These are phyloP conservation scores for Halcyon chelicuti DNA, from an alignment of 2,797 vertebrate genomes.

Conservation along the genomic window DNA sequence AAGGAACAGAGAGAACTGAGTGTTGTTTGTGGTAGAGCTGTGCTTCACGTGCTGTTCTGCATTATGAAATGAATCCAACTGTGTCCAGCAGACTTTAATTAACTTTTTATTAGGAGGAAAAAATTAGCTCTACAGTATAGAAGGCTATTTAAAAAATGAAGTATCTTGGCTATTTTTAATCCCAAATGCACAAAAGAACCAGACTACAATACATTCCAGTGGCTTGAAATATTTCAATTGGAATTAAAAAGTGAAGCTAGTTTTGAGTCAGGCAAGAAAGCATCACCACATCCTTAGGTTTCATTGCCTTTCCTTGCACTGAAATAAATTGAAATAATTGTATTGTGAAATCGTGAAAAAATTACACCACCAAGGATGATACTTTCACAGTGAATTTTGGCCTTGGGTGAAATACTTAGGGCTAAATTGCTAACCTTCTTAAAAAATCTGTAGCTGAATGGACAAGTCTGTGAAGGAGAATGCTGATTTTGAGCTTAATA, in stretches of 20 bases:
- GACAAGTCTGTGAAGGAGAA: neutral
- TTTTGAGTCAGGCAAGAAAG: neutral
- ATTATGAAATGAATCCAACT: conserved; percentile 22
- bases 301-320: neutral
- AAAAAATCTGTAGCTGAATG: neutral
- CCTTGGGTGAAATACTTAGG: neutral
- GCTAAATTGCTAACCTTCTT: neutral
- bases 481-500: neutral
- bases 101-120: neutral
- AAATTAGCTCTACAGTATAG: neutral
- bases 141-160: conserved; percentile 55
- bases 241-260: neutral
- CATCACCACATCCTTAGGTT: neutral
- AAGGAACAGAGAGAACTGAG: neutral
- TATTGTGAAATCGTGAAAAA: neutral
- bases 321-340: neutral
- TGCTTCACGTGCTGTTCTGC: neutral
- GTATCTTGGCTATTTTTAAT: conserved; percentile 50
- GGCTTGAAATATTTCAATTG: conserved; percentile 50
- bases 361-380: neutral
- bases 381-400: neutral
- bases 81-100: conserved; percentile 34
- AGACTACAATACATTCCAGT: conserved; percentile 57
- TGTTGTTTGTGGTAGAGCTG: neutral
- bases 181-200: conserved; percentile 28